Percentiles rank a stretch among this genome's conserved stretches.
phyloP scores from a whole-genome alignment of 2,888 invertebrate genomes.

The Galerucella nymphaeae region DNA sequence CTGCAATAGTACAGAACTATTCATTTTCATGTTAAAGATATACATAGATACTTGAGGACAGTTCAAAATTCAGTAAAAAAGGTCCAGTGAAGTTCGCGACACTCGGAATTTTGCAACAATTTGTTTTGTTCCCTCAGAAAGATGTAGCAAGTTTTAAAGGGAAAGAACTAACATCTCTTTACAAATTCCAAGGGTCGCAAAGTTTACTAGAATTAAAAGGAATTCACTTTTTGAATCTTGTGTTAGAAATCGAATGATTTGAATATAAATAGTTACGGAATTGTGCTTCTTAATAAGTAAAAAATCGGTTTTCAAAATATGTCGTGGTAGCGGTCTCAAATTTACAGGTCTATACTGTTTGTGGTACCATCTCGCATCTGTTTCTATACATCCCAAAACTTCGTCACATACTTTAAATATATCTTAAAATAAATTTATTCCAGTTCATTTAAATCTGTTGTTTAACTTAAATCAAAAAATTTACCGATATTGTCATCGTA shows the following conservation, averaged over 20 bases:
- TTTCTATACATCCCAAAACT: constrained; percentile 61
- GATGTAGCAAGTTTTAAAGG: too few relatives aligned
- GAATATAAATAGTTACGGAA: constrained; percentile 29
- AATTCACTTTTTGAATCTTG: neutral
- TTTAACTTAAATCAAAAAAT: neutral
- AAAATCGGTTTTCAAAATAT: constrained; percentile 63
- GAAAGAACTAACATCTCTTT: too few relatives aligned
- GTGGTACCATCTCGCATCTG: constrained; percentile 62
- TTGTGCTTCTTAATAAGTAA: constrained; percentile 54
- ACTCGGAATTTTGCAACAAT: too few relatives aligned
- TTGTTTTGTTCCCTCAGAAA: too few relatives aligned
- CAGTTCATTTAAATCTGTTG: neutral
- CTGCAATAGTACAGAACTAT: constrained; percentile 25
- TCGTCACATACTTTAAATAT: constrained; percentile 59
- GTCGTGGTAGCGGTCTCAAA: constrained; percentile 60
- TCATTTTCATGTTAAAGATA: neutral
- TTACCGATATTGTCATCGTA: constrained; percentile 24
- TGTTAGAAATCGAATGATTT: neutral
- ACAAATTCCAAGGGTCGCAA: too few relatives aligned
- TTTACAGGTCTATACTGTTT: constrained; percentile 59
- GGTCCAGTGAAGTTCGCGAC: too few relatives aligned
- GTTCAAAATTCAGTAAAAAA: too few relatives aligned
- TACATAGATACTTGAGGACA: too few relatives aligned
- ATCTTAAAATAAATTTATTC: constrained; percentile 42
- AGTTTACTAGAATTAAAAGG: too few relatives aligned